Percentiles rank a stretch among this genome's conserved stretches.
phyloP scores from a whole-genome alignment of 2,113 vertebrate genomes.

The Coptodon rendalli region DNA sequence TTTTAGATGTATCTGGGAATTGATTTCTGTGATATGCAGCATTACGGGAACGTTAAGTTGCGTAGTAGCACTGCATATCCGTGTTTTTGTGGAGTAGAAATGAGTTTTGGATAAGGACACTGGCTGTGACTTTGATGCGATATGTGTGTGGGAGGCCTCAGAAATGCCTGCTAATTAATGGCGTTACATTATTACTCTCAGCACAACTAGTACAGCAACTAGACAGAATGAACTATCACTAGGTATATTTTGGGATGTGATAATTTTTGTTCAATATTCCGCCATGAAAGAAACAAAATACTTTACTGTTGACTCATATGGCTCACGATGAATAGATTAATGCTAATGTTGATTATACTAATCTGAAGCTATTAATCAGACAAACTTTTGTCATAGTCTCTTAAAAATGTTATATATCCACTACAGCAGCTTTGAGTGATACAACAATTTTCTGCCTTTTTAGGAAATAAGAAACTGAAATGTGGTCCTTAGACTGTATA shows the following conservation, averaged over 20 bases:
- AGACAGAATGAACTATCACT: slow-evolving; percentile 22
- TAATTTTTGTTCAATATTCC: neutral
- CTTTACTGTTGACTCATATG: neutral
- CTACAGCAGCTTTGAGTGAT: neutral
- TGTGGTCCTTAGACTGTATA: neutral
- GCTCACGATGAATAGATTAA: neutral
- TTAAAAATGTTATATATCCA: neutral
- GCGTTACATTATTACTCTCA: slow-evolving; percentile 50
- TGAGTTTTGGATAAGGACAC: slow-evolving; percentile 51
- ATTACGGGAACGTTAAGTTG: neutral
- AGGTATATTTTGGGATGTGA: slow-evolving; percentile 19
- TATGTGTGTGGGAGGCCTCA: slow-evolving; percentile 67
- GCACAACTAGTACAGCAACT: slow-evolving; percentile 22
- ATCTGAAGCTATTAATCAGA: neutral
- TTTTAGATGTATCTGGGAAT: neutral
- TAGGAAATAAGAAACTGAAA: neutral
- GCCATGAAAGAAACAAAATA: neutral
- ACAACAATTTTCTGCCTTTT: neutral
- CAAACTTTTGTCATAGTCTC: neutral
- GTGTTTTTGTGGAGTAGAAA: slow-evolving; percentile 4
- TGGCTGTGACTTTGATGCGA: slow-evolving; percentile 63
- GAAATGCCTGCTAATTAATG: slow-evolving; percentile 66
- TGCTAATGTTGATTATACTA: neutral
- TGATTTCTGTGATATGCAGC: neutral
- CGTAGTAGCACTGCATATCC: slow-evolving; percentile 32